These are phyloP conservation scores for Bergia sp. DNA, from an alignment of 92 coral and sea anemone genomes.

Conservation along the genomic window DNA sequence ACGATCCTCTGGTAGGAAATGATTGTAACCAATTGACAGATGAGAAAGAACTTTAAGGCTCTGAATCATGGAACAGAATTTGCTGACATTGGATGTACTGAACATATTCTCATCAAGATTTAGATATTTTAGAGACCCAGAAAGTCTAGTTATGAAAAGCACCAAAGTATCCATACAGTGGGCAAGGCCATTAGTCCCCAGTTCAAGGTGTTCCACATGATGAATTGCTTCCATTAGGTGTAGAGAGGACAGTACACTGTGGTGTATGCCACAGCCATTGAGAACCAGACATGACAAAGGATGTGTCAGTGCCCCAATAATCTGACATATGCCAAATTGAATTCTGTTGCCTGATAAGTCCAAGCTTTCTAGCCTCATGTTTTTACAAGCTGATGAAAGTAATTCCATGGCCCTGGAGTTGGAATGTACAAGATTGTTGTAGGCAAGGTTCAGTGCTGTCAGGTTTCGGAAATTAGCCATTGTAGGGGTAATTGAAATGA, in stretches of 20 bases:
- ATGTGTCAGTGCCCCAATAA: conserved; percentile 53
- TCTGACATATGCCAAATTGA: conserved; percentile 44
- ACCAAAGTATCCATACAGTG: conserved; percentile 47
- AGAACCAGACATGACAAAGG: conserved; percentile 69
- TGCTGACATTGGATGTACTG: conserved; percentile 39
- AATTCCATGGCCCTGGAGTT: conserved; percentile 47
- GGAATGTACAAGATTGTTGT: conserved; percentile 60
- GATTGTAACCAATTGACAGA: conserved; percentile 75
- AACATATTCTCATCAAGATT: conserved; percentile 79
- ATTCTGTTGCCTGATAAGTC: conserved; percentile 74
- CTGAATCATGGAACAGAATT: conserved; percentile 59
- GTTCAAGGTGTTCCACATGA: conserved; percentile 68
- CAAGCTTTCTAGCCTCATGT: conserved; percentile 66
- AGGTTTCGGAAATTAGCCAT: conserved; percentile 62
- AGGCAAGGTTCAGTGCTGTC: conserved; percentile 72
- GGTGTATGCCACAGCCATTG: conserved; percentile 75
- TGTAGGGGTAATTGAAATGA: conserved; percentile 40
- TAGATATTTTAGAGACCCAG: conserved; percentile 59
- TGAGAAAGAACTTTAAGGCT: conserved; percentile 52
- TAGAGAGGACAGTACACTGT: conserved; percentile 53
- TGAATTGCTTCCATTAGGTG: conserved; percentile 41
- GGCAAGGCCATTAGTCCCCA: conserved; percentile 65
- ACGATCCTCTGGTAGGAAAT: conserved; percentile 67
- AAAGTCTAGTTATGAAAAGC: conserved; percentile 63
- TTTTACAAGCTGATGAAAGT: conserved; percentile 59